Conservation (phyloP, 2,113 vertebrate genomes). For the Megaleporinus macrocephalus region DNA sequence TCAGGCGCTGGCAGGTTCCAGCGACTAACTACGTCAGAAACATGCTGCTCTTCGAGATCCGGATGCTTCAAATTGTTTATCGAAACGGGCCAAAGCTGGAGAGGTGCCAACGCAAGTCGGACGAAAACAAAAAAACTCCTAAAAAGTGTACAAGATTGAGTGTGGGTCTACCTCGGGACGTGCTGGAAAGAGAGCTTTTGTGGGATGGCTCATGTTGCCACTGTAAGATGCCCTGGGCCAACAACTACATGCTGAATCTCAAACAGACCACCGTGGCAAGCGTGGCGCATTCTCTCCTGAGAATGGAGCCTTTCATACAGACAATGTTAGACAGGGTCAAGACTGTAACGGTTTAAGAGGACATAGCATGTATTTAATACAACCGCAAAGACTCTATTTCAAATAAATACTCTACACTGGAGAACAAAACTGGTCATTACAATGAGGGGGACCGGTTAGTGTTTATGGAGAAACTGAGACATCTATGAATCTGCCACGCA, state of each 20-base stretch:
- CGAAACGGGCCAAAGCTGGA: conserved; percentile 69
- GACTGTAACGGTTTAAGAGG: background rate
- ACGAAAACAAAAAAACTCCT: conserved; percentile 35
- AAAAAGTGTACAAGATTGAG: conserved; percentile 42
- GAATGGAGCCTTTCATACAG: conserved; percentile 7
- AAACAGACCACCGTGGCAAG: conserved; percentile 25
- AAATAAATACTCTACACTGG: conserved; percentile 17
- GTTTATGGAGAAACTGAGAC: conserved; percentile 28
- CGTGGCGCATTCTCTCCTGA: background rate
- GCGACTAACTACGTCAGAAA: conserved; percentile 15
- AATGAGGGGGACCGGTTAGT: conserved; percentile 7
- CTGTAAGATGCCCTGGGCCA: conserved; percentile 36
- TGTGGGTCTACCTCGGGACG: conserved; percentile 27
- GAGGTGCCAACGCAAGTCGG: conserved; percentile 46
- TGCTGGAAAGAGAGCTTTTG: conserved; percentile 43
- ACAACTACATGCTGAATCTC: conserved; percentile 43
- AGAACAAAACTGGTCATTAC: conserved; percentile 15
- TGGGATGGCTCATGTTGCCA: conserved; percentile 45
- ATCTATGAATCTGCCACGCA: conserved; percentile 25
- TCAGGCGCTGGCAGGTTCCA: conserved; percentile 13
- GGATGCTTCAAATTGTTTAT: conserved; percentile 64
- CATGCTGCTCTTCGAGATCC: conserved; percentile 65
- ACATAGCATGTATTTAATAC: background rate
- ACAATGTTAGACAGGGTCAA: background rate
- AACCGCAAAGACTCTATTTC: conserved; percentile 11